phyloP scores from a whole-genome alignment of 2,797 vertebrate genomes.

The Cyprinodon diabolis region DNA sequence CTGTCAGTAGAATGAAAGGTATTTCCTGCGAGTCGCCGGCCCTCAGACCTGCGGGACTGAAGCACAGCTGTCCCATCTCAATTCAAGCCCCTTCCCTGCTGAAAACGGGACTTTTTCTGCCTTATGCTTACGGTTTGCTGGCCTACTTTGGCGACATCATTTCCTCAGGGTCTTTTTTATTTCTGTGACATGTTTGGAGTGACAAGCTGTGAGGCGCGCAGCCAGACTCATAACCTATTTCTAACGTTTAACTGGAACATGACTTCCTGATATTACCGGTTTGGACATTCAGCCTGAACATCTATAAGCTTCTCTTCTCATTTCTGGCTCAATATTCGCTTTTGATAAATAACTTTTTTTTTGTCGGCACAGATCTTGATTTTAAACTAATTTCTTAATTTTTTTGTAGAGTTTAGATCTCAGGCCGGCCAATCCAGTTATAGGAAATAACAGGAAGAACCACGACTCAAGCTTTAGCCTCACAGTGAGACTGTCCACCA shows the following conservation, averaged over 20 bases:
- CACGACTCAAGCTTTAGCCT: too few relatives aligned
- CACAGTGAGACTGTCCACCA: too few relatives aligned
- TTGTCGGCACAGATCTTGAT: not conserved
- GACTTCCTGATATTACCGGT: not conserved
- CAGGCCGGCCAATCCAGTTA: too few relatives aligned
- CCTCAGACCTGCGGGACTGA: conserved; percentile 54
- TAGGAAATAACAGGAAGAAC: too few relatives aligned
- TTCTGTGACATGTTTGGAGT: conserved; percentile 20
- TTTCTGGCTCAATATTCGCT: not conserved
- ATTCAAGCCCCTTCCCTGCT: conserved; percentile 42
- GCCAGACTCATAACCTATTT: conserved; percentile 47
- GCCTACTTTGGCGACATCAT: conserved; percentile 56
- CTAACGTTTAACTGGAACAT: conserved; percentile 43
- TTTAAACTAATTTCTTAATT: too few relatives aligned
- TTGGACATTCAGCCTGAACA: not conserved
- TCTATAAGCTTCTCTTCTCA: not conserved
- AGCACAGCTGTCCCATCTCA: conserved; percentile 19
- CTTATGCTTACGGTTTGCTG: conserved; percentile 50
- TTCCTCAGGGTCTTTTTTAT: conserved; percentile 35
- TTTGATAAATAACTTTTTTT: too few relatives aligned
- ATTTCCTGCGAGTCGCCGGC: conserved; percentile 80
- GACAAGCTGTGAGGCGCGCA: conserved; percentile 48
- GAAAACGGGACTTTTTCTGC: conserved; percentile 47
- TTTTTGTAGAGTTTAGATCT: not conserved
- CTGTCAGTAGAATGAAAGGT: conserved; percentile 69